Base-by-base conservation (phyloP, 2,888 invertebrate species). In the Coelinius sp. region DNA sequence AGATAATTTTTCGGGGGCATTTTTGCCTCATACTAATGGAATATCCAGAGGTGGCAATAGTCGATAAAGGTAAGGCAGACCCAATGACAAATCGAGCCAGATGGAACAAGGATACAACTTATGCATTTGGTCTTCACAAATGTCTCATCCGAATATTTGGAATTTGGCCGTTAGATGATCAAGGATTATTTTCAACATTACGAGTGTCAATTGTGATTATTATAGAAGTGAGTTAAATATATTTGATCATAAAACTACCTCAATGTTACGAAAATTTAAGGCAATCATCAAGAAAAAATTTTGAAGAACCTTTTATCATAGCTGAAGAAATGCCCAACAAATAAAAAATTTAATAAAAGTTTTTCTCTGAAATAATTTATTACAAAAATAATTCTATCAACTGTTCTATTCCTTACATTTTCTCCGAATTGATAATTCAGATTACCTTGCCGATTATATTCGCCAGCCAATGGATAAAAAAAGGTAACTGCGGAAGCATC, bases 151-250 rank as follows among this genome's bases (percentile, higher is more conserved):
- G 10, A 20, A 66, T 12, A 62, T 7, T 66, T 1, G 73, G 73
- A 6, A 59, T 73, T 10, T 73, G 73, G 73, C 66, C 73, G 35
- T 59, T 66, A 1, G 41, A 73, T 6, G 12, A 66, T 38, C 22
- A 1, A 7, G 25, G 59, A n/a, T n/a, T n/a, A n/a, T n/a, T n/a
- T n/a, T n/a, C n/a, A 20, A 62, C 27, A 59, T 20, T 73, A 12
- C 53, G 64, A 4, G 38, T 70, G 17, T 6, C 66, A 10, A 10
- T 49, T 14, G 14, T 66, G 1, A 14, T 49, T 6, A 2, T 38
- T n/a, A 41, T 66, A 59, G 65, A 66, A 35, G 73, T 73, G 35
- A 65, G 69, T 69, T n/a, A 12, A 6, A 41, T 3, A n/a, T 41
- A 5, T 12, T n/a, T 41, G 2, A 41, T 31, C 7, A 31, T 31